These are phyloP conservation scores for Nymphalis io DNA, from an alignment of 1,140 invertebrate species.

Conservation along the genomic window DNA sequence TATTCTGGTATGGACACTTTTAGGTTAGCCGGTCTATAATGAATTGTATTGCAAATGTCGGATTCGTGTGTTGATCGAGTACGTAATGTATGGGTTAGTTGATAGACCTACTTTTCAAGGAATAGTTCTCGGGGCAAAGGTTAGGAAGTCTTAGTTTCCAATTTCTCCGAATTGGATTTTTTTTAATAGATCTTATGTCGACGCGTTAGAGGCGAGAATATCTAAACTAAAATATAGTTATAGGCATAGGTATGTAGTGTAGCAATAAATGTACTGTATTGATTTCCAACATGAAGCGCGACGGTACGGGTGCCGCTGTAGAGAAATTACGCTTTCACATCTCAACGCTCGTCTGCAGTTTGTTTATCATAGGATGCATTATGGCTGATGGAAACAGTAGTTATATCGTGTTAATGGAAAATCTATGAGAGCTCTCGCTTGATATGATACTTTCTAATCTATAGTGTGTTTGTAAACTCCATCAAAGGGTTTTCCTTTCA, in stretches of 20 bases:
- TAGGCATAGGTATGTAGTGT: conserved; percentile 9
- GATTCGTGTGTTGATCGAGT: conserved; percentile 6
- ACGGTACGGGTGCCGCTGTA: conserved; percentile 20
- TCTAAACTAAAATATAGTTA: neutral
- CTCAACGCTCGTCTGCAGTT: conserved; percentile 17
- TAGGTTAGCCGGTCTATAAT: neutral
- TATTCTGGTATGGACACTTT: conserved; percentile 10
- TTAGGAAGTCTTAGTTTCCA: conserved; percentile 4
- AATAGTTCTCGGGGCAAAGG: conserved; percentile 15
- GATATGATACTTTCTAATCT: conserved; percentile 6
- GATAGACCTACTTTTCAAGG: conserved; percentile 15
- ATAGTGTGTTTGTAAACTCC: neutral
- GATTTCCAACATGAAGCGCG: conserved; percentile 27
- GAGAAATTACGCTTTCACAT: conserved; percentile 28
- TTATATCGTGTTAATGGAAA: conserved; percentile 8
- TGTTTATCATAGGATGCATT: conserved; percentile 21
- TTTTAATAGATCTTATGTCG: neutral
- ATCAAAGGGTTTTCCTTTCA: neutral
- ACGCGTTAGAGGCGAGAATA: conserved; percentile 15
- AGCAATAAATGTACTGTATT: conserved; percentile 30
- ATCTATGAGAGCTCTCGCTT: neutral
- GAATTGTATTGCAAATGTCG: neutral
- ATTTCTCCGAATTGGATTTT: conserved; percentile 12
- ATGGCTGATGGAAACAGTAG: conserved; percentile 1
- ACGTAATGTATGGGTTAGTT: neutral